Percentiles rank a stretch among this genome's conserved stretches.
Conservation (phyloP, 2,797 vertebrate species). For the Myotis vivesi region DNA sequence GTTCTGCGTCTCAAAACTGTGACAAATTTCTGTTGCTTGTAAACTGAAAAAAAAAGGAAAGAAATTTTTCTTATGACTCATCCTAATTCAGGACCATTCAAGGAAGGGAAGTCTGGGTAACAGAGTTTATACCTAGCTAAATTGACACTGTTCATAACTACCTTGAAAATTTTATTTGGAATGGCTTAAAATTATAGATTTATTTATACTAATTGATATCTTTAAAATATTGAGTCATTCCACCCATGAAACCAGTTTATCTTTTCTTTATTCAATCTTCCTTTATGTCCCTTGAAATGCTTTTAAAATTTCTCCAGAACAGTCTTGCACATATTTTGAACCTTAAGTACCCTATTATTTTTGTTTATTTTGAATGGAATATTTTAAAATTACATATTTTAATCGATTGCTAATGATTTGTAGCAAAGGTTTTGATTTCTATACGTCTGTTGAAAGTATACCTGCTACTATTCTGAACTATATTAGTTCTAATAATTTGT, state of each 20-base stretch:
- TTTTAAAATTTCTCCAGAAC: neutral
- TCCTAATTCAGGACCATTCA: neutral
- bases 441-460: neutral
- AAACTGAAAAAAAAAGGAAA: no score
- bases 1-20: neutral
- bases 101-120: neutral
- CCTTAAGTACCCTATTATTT: neutral
- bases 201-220: neutral
- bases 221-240: slow-evolving; percentile 27
- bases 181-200: neutral
- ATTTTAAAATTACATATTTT: neutral
- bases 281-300: neutral
- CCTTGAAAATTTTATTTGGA: neutral
- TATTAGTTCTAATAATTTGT: neutral
- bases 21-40: no score
- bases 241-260: neutral
- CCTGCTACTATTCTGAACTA: neutral
- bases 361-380: neutral
- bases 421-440: neutral
- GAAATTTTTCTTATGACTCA: neutral
- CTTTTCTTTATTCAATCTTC: slow-evolving; percentile 13
- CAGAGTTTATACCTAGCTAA: neutral
- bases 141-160: neutral
- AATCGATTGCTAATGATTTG: neutral
- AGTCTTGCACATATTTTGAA: neutral